Evolutionary conservation across 2,888 invertebrate species (phyloP).

Genomic region (Cosmia pyralina): DNA sequence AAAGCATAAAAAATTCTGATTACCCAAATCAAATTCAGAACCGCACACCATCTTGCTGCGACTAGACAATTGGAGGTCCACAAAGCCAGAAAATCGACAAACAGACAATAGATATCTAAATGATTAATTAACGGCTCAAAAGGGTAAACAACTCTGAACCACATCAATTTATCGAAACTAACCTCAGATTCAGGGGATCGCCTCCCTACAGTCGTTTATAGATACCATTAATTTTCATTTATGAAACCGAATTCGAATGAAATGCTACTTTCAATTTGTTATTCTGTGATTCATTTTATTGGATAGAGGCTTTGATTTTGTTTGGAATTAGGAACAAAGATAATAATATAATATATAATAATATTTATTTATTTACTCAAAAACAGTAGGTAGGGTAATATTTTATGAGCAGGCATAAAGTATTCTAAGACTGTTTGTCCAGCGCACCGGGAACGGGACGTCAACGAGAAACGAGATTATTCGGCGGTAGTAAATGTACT

Average conservation of each 20-base stretch:
- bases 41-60: neutral
- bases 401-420: no score
- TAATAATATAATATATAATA: no score
- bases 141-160: constrained; percentile 39
- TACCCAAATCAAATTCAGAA: constrained; percentile 2
- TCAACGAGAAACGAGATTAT: no score
- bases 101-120: constrained; percentile 18
- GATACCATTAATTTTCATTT: constrained; percentile 51
- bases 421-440: no score
- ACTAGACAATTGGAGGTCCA: constrained; percentile 25
- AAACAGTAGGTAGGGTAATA: no score
- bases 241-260: constrained; percentile 36
- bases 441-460: no score
- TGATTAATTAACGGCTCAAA: constrained; percentile 47
- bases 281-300: constrained; percentile 35
- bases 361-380: no score
- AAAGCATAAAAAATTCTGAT: neutral
- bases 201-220: constrained; percentile 48
- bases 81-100: constrained; percentile 16
- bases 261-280: constrained; percentile 20
- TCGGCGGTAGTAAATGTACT: no score
- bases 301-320: constrained; percentile 14
- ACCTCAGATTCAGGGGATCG: constrained; percentile 39
- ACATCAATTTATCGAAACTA: constrained; percentile 49
- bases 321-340: neutral